Evolutionary conservation across 2,888 invertebrate species (phyloP).

Genomic region (Ophion ventricosus): DNA sequence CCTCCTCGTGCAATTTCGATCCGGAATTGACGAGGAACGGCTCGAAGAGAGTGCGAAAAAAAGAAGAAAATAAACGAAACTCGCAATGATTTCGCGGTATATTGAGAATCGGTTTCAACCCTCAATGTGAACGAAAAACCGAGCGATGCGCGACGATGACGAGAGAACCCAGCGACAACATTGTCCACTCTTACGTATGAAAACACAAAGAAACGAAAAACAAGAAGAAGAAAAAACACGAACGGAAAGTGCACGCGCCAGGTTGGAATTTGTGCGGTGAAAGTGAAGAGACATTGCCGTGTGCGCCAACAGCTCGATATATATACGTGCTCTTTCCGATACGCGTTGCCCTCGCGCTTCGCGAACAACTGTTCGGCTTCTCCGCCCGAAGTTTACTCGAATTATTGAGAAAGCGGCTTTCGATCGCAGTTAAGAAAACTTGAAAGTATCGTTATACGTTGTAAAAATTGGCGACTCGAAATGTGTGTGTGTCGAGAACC

Average conservation of each 20-base stretch:
- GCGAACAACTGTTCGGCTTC: no score
- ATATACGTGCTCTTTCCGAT: neutral
- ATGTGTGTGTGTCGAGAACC: no score
- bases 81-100: slow-evolving; percentile 8
- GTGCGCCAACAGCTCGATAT: neutral
- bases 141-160: neutral
- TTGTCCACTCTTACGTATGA: neutral
- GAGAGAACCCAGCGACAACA: neutral
- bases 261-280: slow-evolving; percentile 64
- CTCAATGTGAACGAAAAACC: neutral
- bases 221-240: neutral
- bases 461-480: no score
- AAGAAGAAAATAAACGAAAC: neutral
- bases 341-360: neutral
- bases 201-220: neutral
- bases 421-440: no score
- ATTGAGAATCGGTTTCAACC: slow-evolving; percentile 4
- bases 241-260: slow-evolving; percentile 16
- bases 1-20: no score
- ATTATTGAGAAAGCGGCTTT: no score
- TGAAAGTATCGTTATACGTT: no score
- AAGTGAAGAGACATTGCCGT: slow-evolving; percentile 61
- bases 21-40: slow-evolving; percentile 44
- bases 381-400: no score
- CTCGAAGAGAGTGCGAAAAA: neutral